Percentiles rank a stretch among this genome's conserved stretches.
phyloP scores from a whole-genome alignment of 2,888 invertebrate genomes.

The Malthinus seriepunctatus region DNA sequence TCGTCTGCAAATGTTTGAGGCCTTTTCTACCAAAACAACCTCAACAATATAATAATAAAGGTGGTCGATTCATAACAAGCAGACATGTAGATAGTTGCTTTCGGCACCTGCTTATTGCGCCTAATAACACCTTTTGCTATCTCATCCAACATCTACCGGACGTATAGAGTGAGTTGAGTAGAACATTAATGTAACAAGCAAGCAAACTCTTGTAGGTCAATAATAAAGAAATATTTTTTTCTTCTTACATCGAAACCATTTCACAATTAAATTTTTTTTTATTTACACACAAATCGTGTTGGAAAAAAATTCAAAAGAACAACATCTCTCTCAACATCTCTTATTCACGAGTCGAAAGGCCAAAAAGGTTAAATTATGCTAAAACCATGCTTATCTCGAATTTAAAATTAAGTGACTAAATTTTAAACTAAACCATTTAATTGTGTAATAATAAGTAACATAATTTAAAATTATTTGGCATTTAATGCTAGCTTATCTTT shows the following conservation, averaged over 20 bases:
- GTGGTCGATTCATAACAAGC: constrained; percentile 47
- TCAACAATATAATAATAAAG: constrained; percentile 52
- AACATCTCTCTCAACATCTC: too few species aligned
- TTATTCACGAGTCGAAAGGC: too few species aligned
- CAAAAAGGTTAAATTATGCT: too few species aligned
- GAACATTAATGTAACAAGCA: constrained; percentile 9
- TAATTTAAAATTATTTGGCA: not conserved
- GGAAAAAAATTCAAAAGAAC: too few species aligned
- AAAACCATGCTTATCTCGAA: too few species aligned
- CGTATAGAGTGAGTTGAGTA: constrained; percentile 11
- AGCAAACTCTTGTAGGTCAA: constrained; percentile 9
- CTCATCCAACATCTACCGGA: constrained; percentile 26
- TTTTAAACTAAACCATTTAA: too few species aligned
- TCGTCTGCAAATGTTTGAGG: constrained; percentile 9
- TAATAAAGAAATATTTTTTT: constrained; percentile 1
- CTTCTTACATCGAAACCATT: not conserved
- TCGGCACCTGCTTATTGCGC: constrained; percentile 55
- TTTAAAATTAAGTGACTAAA: too few species aligned
- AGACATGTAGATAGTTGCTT: constrained; percentile 50
- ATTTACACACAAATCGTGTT: too few species aligned
- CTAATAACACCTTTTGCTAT: constrained; percentile 53
- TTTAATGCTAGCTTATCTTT: not conserved
- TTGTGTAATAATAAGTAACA: too few species aligned
- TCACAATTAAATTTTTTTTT: not conserved
- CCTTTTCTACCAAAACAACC: constrained; percentile 36